Base-by-base conservation (phyloP, 2,888 invertebrate genomes). In the Sussaba pulchella region DNA sequence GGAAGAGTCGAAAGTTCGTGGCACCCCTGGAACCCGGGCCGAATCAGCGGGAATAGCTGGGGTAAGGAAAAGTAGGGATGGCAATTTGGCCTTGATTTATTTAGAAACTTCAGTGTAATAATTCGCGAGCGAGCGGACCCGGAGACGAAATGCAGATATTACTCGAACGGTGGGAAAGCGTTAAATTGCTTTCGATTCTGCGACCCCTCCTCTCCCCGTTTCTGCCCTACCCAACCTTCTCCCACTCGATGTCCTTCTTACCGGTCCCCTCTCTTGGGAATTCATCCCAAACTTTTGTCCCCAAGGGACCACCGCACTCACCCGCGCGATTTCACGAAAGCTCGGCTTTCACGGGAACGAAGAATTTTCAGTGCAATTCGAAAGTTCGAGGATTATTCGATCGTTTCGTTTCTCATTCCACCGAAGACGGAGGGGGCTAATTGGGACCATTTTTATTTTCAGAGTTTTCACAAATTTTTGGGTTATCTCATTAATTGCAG, bases 81-180 rank as follows among this genome's bases (percentile, higher is more conserved):
- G 89, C 85, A 89, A 88, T 89, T 89, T 87, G 85, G 80, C 83
- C 85, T 81, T 88, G 88, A 89, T 89, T 89, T 89, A 89, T 89
- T 87, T 86, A 86, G 85, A 86, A 89, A 89, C 85, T 89, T 89
- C 87, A 66, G 86, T 85, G 86, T 86, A 87, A 87, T 87, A 87
- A 87, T 87, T 87, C 43, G 75, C 79, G 50, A 36, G 43, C 24
- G 31, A 4, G 36, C 47, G 47, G 70, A 57, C 61, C 52, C 52
- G 59, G 70, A 84, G 84, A 85, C 85, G 83, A 87, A 84, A 84
- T 87, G 84, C 85, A 85, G 85, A 85, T 86, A 85, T 86, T 82
- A 76, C 69, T 74, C 71, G 76, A 75, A 73, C 77, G 82, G 83
- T 82, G 83, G 81, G 81, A 85, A 86, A 84, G 85, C 86, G 86